phyloP scores from a whole-genome alignment of 2,888 invertebrate species.

The Patella caerulea region DNA sequence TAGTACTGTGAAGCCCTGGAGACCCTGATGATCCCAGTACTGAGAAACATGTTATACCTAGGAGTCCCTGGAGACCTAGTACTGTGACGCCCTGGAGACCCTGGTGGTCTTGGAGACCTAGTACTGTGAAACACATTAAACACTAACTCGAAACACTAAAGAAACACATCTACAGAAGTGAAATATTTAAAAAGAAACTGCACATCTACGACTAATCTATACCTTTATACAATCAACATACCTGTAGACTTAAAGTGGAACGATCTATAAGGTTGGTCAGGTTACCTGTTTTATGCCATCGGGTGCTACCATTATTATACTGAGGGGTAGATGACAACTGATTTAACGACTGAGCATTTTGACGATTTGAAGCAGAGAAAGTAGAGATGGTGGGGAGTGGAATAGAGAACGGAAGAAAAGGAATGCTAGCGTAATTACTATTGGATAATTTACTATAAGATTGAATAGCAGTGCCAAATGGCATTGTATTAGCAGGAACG shows the following conservation, averaged over 20 bases:
- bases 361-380: constrained; percentile 6
- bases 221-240: constrained; percentile 31
- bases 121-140: too few relatives aligned
- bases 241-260: constrained; percentile 57
- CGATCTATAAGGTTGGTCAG: constrained; percentile 57
- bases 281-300: constrained; percentile 52
- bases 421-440: not conserved
- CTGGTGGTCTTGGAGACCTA: too few relatives aligned
- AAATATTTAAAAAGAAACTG: too few relatives aligned
- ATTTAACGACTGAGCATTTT: constrained; percentile 29
- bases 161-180: too few relatives aligned
- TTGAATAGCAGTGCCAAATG: not conserved
- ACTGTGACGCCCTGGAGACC: too few relatives aligned
- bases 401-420: constrained; percentile 15
- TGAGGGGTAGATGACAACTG: constrained; percentile 48
- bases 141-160: too few relatives aligned
- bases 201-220: too few relatives aligned
- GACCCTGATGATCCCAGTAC: not conserved
- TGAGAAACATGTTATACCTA: too few relatives aligned
- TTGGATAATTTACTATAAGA: too few relatives aligned
- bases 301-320: constrained; percentile 49
- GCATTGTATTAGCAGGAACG: not conserved
- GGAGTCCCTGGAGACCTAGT: too few relatives aligned
- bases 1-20: not conserved
- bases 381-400: not conserved